Percentiles rank a stretch among this genome's conserved stretches.
Evolutionary conservation across 2,888 invertebrate genomes (phyloP).

Genomic region (Lasioglossum morio): DNA sequence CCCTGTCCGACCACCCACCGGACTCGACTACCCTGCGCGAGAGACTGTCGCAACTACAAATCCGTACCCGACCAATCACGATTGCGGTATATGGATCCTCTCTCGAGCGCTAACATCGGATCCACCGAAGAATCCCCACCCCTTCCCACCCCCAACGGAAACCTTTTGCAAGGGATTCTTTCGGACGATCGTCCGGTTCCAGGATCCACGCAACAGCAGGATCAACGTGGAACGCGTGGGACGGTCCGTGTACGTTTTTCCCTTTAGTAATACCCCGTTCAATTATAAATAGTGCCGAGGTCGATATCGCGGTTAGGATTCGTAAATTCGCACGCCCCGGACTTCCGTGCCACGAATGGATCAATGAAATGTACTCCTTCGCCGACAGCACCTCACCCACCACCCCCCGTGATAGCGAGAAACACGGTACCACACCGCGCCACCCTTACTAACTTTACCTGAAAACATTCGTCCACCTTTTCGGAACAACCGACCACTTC

Average conservation of each 20-base stretch:
- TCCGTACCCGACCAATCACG: slow-evolving; percentile 60
- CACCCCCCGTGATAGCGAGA: slow-evolving; percentile 62
- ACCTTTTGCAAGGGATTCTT: not conserved
- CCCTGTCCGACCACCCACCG: slow-evolving; percentile 62
- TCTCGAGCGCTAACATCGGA: not conserved
- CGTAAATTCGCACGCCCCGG: slow-evolving; percentile 63
- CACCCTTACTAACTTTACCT: slow-evolving; percentile 76
- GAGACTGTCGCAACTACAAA: slow-evolving; percentile 69
- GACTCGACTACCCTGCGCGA: slow-evolving; percentile 65
- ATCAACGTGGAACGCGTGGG: not conserved
- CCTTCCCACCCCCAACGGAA: not conserved
- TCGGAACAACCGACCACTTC: slow-evolving; percentile 44
- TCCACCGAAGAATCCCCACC: not conserved
- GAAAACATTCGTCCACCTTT: slow-evolving; percentile 72
- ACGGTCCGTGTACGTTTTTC: not conserved
- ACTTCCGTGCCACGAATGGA: slow-evolving; percentile 80
- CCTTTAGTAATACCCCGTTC: not conserved
- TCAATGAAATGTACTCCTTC: slow-evolving; percentile 83
- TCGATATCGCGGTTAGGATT: slow-evolving; percentile 64
- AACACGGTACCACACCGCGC: slow-evolving; percentile 79
- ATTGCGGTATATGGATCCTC: slow-evolving; percentile 47
- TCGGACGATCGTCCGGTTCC: not conserved
- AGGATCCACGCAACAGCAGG: not conserved
- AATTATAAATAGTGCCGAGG: slow-evolving; percentile 21
- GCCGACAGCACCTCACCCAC: slow-evolving; percentile 66